Conservation (phyloP, 37 sponge, comb jelly and placozoan species). For the Geodia barretti region DNA sequence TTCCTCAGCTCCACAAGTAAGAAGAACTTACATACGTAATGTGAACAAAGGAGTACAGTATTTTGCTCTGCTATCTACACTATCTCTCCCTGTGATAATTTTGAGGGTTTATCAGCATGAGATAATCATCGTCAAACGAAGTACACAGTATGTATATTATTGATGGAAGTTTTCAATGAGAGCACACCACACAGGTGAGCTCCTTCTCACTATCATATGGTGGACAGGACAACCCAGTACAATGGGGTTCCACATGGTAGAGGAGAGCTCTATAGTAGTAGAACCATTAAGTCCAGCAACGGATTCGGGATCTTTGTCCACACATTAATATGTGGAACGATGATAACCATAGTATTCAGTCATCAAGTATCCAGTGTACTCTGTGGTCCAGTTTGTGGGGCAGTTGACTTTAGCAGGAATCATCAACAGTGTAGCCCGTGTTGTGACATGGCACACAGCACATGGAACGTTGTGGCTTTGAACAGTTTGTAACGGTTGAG, state of each 20-base stretch:
- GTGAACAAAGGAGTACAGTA: too few relatives aligned
- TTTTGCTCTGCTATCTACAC: too few relatives aligned
- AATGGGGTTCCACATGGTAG: slow-evolving; percentile 45
- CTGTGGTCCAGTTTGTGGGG: slow-evolving; percentile 47
- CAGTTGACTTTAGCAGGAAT: slow-evolving; percentile 46
- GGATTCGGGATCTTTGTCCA: slow-evolving; percentile 42
- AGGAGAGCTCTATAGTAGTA: slow-evolving; percentile 40
- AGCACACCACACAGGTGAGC: slow-evolving; percentile 65
- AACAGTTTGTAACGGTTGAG: slow-evolving; percentile 6
- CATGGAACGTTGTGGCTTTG: slow-evolving; percentile 41
- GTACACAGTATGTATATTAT: background rate
- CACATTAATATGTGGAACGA: slow-evolving; percentile 43
- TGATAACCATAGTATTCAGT: background rate
- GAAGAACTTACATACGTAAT: too few relatives aligned
- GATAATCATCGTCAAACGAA: too few relatives aligned
- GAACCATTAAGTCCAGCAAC: slow-evolving; percentile 17
- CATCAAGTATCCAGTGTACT: slow-evolving; percentile 68
- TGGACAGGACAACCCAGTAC: slow-evolving; percentile 51
- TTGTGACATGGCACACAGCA: slow-evolving; percentile 53
- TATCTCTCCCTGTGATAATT: too few relatives aligned
- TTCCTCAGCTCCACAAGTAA: too few relatives aligned
- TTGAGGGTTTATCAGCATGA: too few relatives aligned
- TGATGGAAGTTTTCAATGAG: background rate
- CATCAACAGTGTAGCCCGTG: slow-evolving; percentile 17
- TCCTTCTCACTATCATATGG: slow-evolving; percentile 49